Evolutionary conservation across 2,113 vertebrate genomes (phyloP).

Genomic region (Holacanthus passer): DNA sequence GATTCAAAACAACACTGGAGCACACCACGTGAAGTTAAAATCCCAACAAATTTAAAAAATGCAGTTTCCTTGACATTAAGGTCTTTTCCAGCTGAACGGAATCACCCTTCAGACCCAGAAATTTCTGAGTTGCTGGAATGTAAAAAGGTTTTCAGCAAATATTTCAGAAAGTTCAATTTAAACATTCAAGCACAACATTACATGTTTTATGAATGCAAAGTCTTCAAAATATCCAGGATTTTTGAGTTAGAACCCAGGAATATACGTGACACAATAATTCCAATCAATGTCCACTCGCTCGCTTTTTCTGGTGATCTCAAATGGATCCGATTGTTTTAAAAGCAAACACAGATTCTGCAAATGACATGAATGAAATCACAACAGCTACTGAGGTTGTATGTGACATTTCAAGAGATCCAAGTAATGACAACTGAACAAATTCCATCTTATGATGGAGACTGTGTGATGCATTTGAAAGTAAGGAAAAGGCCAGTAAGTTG

Average conservation of each 20-base stretch:
- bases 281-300: background rate
- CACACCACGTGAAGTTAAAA: background rate
- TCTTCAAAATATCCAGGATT: background rate
- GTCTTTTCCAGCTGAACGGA: constrained; percentile 16
- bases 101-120: background rate
- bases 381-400: background rate
- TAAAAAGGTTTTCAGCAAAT: no score
- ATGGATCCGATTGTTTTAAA: background rate
- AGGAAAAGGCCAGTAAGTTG: background rate
- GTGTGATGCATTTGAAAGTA: background rate
- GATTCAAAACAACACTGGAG: constrained; percentile 48
- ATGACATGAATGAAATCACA: background rate
- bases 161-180: background rate
- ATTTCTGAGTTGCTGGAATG: background rate
- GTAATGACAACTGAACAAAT: constrained; percentile 3
- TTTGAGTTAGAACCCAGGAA: background rate
- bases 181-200: background rate
- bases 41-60: background rate
- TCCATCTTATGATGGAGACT: background rate
- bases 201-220: background rate
- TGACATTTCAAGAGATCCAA: background rate
- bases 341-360: background rate
- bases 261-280: no score
- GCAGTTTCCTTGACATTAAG: background rate
- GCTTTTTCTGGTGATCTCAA: background rate